Evolutionary conservation across 2,888 invertebrate genomes (phyloP).

Genomic region (Melinaea marsaeus): DNA sequence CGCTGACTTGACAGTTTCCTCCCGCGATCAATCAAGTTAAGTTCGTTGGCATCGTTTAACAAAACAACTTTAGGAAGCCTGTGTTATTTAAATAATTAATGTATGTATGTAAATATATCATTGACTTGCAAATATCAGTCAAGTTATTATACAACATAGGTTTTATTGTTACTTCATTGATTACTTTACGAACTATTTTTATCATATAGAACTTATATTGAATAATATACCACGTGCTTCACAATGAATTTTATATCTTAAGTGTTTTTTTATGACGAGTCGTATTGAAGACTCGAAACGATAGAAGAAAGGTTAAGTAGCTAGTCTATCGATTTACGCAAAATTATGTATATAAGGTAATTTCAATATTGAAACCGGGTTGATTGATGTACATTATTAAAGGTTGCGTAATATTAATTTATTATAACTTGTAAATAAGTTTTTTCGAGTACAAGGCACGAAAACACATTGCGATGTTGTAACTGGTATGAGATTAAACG

Average conservation of each 20-base stretch:
- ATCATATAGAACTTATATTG: too few relatives aligned
- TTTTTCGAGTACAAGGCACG: not conserved
- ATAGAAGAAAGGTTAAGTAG: not conserved
- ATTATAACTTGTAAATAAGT: not conserved
- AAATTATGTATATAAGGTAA: constrained; percentile 12
- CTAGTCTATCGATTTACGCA: not conserved
- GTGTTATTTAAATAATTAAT: constrained; percentile 6
- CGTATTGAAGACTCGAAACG: not conserved
- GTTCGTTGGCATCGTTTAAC: constrained; percentile 15
- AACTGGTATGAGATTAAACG: not conserved
- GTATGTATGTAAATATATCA: constrained; percentile 11
- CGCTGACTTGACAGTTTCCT: constrained; percentile 12
- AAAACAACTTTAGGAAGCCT: constrained; percentile 13
- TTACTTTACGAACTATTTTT: not conserved
- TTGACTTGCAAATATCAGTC: constrained; percentile 16
- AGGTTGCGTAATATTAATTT: constrained; percentile 4
- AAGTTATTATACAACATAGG: not conserved
- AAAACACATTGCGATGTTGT: not conserved
- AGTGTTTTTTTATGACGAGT: not conserved
- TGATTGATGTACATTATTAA: constrained; percentile 14
- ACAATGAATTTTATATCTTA: not conserved
- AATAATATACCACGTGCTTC: too few relatives aligned
- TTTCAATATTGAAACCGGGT: constrained; percentile 9
- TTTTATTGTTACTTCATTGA: not conserved
- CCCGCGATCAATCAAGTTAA: constrained; percentile 17